Evolutionary conservation across 2,113 vertebrate species (phyloP), one percentile per base, ranked within the genome.

Genomic region (Illadopsis cleaveri): DNA sequence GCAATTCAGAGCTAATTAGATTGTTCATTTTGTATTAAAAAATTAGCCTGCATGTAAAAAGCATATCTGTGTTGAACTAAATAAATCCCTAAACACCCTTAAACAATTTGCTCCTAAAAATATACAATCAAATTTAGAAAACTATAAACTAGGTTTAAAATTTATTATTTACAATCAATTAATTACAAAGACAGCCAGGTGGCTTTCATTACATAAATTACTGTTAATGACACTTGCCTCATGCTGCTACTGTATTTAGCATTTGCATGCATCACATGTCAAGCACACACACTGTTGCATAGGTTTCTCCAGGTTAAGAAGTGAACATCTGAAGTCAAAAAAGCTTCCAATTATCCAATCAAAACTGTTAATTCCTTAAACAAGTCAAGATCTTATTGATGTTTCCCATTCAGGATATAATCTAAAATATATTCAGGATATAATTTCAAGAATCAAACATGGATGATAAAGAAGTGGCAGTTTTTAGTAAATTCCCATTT

Each of bases 131-230:
- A 97, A 98, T 98, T 98, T 98, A 97, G 97, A 97, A 98, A 98
- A 98, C 98, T 97, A 98, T 98, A 98, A 99, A 98, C 99, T 99
- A 99, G 98, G 98, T 98, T 98, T 98, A 98, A 98, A 98, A 98
- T 98, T 98, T 98, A 98, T 98, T 99, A 99, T 99, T 99, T 99
- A 98, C 98, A 99, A 99, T 98, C 98, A 99, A 99, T 99, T 99
- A 99, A 99, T 99, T 99, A 99, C 97, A 95, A 99, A 98, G 98
- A 98, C 98, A 99, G 98, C 98, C 98, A 98, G 98, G 98, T 98
- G 98, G 97, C 97, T 98, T 98, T 98, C 98, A 98, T 98, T 98
- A 98, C 98, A 98, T 98, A 99, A 99, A 99, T 99, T 99, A 98
- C 98, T 98, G 99, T 98, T 99, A 99, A 99, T 99, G 99, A 98